A percentile compares a stretch with the other conserved stretches of the same genome.
These are phyloP conservation scores for Drosophila fungiperda DNA, from an alignment of 2,888 invertebrate genomes.

Conservation along the genomic window DNA sequence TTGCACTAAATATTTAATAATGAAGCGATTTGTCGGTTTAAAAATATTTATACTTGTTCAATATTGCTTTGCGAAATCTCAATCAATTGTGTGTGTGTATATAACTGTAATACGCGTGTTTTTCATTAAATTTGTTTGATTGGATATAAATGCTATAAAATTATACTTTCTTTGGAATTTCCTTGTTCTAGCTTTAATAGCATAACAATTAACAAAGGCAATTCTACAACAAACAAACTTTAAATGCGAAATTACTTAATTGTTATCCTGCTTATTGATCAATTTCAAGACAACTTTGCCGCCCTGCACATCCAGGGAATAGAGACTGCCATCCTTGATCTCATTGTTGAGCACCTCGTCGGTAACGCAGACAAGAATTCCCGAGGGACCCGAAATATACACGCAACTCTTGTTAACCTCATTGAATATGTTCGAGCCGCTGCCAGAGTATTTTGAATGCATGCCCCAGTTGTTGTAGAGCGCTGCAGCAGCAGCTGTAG, in stretches of 20 bases:
- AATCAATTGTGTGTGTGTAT: constrained; percentile 46
- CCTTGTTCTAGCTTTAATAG: constrained; percentile 1
- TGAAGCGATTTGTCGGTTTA: constrained; percentile 6
- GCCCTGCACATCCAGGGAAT: constrained; percentile 87
- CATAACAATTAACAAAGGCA: constrained; percentile 22
- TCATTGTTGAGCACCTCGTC: constrained; percentile 93
- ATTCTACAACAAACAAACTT: constrained; percentile 26
- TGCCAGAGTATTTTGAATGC: constrained; percentile 85
- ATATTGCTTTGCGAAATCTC: constrained; percentile 72
- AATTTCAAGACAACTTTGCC: constrained; percentile 86
- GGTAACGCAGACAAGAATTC: constrained; percentile 92
- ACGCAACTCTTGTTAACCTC: constrained; percentile 87
- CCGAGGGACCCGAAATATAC: constrained; percentile 92
- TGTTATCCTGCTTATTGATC: constrained; percentile 84
- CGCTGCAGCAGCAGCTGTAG: constrained; percentile 42
- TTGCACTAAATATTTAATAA: constrained; percentile 47
- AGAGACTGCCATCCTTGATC: constrained; percentile 92
- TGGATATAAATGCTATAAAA: constrained; percentile 69
- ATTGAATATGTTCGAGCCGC: constrained; percentile 85
- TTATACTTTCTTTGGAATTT: constrained; percentile 47
- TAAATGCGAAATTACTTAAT: constrained; percentile 26
- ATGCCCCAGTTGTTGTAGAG: constrained; percentile 79
- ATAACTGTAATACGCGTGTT: constrained; percentile 34
- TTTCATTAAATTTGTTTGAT: constrained; percentile 14
- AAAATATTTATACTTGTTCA: constrained; percentile 52